Base-by-base conservation (phyloP, 2,888 invertebrate species). In the Nomada ruficornis region DNA sequence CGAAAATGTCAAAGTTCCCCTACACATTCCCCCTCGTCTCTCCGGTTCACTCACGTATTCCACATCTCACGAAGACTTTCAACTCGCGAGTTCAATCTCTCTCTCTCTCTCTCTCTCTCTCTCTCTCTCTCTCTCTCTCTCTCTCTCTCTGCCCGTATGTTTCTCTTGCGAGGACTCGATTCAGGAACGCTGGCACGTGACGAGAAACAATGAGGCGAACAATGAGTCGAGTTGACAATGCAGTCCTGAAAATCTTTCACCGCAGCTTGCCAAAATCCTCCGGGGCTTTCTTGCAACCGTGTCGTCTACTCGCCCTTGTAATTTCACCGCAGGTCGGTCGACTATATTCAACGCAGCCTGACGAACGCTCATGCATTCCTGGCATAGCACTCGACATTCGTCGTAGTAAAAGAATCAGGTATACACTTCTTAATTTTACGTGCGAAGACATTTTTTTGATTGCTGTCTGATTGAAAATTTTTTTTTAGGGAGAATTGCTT, bases 131-230 rank as follows among this genome's bases (percentile, higher is more conserved):
- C 70, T 77, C 67, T n/a, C 50, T 71, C 70, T 80, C 67, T 23
- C 50, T 29, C 64, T 71, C 23, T 10, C n/a, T 2, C 7, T 10
- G 57, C 2, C 23, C 20, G 52, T 55, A 52, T 77, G 77, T 80
- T 77, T 55, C 71, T 47, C 64, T 69, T 55, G 57, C 15, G 29
- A 47, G 54, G 80, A 52, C 77, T 70, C 67, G 62, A 80, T 74
- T 76, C 84, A 77, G 50, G 63, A 70, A 69, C 75, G 84, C 57
- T 68, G 88, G 75, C 84, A 81, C 77, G 87, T 81, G 82, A 89
- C 83, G 84, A 77, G 86, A 81, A 89, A 89, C 89, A 89, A 89
- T 86, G 82, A 85, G 70, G 74, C 83, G 84, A 77, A 86, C 82
- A 85, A 88, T 85, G 81, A 80, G 78, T 76, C 65, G 69, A 65